Evolutionary conservation across 2,797 vertebrate genomes (phyloP).

Genomic region (Rhyacichthys aspro): DNA sequence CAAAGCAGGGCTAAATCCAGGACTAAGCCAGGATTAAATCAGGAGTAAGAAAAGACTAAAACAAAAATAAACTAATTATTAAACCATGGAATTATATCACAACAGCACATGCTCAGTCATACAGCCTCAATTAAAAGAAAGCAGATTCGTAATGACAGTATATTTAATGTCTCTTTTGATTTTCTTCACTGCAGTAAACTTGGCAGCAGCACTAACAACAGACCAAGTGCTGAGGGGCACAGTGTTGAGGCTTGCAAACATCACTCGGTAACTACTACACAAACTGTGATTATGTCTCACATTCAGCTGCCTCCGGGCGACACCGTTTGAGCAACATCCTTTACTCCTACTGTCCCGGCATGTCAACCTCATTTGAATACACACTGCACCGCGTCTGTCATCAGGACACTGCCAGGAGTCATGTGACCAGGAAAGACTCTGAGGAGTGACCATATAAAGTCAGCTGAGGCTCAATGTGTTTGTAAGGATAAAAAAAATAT

Average conservation of each 20-base stretch:
- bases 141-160: not conserved
- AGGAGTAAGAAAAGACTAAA: too few relatives aligned
- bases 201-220: too few relatives aligned
- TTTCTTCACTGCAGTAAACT: not conserved
- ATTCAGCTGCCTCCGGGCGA: conserved; percentile 30
- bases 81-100: too few relatives aligned
- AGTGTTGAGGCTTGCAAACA: conserved; percentile 32
- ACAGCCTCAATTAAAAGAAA: conserved; percentile 5
- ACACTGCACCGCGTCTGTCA: conserved; percentile 15
- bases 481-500: too few relatives aligned
- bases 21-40: too few relatives aligned
- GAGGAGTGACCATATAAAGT: too few relatives aligned
- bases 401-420: conserved; percentile 15
- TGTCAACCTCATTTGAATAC: conserved; percentile 27
- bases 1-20: too few relatives aligned
- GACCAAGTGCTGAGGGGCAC: not conserved
- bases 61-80: too few relatives aligned
- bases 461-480: too few relatives aligned
- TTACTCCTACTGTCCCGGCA: conserved; percentile 30
- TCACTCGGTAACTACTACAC: conserved; percentile 19
- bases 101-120: too few relatives aligned
- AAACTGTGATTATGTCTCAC: conserved; percentile 55
- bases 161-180: not conserved
- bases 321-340: conserved; percentile 13
- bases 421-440: not conserved